phyloP scores from a whole-genome alignment of 2,113 vertebrate genomes.

The Melanotaenia duboulayi region DNA sequence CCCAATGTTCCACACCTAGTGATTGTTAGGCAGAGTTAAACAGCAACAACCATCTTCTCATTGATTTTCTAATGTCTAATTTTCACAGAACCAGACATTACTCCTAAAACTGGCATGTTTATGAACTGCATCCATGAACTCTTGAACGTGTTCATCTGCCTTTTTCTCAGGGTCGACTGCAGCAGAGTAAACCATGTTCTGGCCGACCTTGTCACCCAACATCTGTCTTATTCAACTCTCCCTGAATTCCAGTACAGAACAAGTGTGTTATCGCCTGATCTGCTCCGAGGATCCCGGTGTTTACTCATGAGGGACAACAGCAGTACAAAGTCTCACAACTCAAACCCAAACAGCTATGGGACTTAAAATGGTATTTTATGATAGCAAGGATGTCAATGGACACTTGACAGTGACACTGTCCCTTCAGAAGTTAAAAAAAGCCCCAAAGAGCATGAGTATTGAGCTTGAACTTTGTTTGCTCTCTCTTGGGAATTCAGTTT shows the following conservation, averaged over 20 bases:
- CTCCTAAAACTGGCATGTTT: not conserved
- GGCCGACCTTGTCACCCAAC: conserved; percentile 50
- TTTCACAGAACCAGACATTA: not conserved
- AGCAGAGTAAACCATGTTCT: conserved; percentile 20
- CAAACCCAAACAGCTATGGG: conserved; percentile 19
- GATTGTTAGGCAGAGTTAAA: not conserved
- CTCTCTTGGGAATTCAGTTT: conserved; percentile 68
- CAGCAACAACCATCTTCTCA: too few species aligned
- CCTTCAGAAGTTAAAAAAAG: not conserved
- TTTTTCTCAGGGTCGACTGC: conserved; percentile 56
- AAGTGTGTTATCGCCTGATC: conserved; percentile 1
- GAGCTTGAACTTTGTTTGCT: conserved; percentile 18
- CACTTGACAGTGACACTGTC: not conserved
- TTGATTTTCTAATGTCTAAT: not conserved
- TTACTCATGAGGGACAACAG: conserved; percentile 23
- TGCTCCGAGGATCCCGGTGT: conserved; percentile 8
- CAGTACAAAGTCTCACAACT: conserved; percentile 10
- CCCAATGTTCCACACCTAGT: not conserved
- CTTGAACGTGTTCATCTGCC: not conserved
- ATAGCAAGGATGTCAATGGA: not conserved
- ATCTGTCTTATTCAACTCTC: conserved; percentile 65
- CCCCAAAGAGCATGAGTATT: not conserved
- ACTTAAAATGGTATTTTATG: not conserved
- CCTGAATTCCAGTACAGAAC: conserved; percentile 39
- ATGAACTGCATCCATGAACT: conserved; percentile 17